Percentiles rank a stretch among this genome's conserved stretches.
phyloP scores from a whole-genome alignment of 2,888 invertebrate species.

The Torymus tubicola region DNA sequence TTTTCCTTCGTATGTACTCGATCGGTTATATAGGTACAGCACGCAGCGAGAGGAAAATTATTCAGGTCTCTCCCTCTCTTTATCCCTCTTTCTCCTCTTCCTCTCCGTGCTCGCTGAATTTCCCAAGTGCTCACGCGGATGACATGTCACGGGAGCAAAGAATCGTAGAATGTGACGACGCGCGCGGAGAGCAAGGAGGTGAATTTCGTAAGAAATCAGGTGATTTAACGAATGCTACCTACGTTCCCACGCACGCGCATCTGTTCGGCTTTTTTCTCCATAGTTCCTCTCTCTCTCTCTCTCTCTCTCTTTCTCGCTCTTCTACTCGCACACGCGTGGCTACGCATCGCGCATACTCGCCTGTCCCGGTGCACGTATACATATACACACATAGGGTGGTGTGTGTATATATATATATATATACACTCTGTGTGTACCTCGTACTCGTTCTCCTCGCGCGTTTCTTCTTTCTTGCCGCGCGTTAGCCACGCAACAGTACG shows the following conservation, averaged over 20 bases:
- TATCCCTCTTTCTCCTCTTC: too few species aligned
- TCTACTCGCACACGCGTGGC: slow-evolving; percentile 41
- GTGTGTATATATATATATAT: too few species aligned
- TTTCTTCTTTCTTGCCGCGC: slow-evolving; percentile 54
- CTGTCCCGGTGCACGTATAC: slow-evolving; percentile 54
- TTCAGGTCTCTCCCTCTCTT: not conserved
- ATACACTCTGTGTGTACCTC: too few species aligned
- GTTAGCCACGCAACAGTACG: too few species aligned
- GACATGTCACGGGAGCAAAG: slow-evolving; percentile 53
- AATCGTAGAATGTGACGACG: slow-evolving; percentile 44
- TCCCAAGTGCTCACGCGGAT: slow-evolving; percentile 27
- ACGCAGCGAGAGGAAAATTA: not conserved
- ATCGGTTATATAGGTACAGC: too few species aligned
- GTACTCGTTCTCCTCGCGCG: slow-evolving; percentile 19
- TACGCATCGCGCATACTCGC: slow-evolving; percentile 62
- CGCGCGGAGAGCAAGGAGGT: not conserved
- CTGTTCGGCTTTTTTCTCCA: slow-evolving; percentile 59
- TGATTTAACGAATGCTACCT: slow-evolving; percentile 71
- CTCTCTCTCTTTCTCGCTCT: slow-evolving; percentile 50
- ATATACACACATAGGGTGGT: too few species aligned
- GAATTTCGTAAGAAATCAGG: slow-evolving; percentile 68
- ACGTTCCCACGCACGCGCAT: slow-evolving; percentile 72
- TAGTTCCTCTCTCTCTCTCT: slow-evolving; percentile 50
- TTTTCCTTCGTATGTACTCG: too few species aligned
- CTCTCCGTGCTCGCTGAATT: slow-evolving; percentile 9